Conservation (phyloP, 35 echinoderm and acorn worm genomes). For the Ophioderma brevispina region DNA sequence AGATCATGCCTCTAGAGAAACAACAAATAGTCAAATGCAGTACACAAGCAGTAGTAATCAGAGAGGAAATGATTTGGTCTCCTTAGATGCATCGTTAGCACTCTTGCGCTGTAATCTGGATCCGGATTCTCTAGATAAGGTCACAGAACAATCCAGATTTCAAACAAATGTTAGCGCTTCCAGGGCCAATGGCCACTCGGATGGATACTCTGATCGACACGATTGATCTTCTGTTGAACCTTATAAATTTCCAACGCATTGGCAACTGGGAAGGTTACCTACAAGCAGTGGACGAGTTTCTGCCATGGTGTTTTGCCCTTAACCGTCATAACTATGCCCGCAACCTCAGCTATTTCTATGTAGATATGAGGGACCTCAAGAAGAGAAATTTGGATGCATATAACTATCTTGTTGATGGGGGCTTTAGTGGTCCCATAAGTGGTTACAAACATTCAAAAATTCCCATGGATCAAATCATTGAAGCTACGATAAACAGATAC, state of each 20-base stretch:
- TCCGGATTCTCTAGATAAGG: not conserved
- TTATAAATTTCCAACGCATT: too few species aligned
- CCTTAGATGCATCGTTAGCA: not conserved
- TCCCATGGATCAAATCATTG: not conserved
- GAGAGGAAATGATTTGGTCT: not conserved
- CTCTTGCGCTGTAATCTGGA: not conserved
- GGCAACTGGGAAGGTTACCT: too few species aligned
- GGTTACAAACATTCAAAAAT: not conserved
- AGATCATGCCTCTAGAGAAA: too few species aligned
- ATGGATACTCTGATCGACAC: not conserved
- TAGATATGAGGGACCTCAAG: not conserved
- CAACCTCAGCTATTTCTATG: not conserved
- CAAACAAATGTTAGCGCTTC: not conserved
- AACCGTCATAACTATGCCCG: not conserved
- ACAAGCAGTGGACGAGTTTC: not conserved
- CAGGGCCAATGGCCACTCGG: not conserved
- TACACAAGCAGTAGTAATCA: not conserved
- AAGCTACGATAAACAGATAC: not conserved
- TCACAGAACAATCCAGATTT: not conserved
- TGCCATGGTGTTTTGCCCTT: not conserved
- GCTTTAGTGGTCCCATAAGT: not conserved
- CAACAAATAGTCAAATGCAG: too few species aligned
- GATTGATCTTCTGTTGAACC: not conserved
- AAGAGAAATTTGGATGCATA: not conserved
- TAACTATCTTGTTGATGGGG: not conserved